Conservation (phyloP, 2,113 vertebrate species). For the Drymodes brunneopygia region DNA sequence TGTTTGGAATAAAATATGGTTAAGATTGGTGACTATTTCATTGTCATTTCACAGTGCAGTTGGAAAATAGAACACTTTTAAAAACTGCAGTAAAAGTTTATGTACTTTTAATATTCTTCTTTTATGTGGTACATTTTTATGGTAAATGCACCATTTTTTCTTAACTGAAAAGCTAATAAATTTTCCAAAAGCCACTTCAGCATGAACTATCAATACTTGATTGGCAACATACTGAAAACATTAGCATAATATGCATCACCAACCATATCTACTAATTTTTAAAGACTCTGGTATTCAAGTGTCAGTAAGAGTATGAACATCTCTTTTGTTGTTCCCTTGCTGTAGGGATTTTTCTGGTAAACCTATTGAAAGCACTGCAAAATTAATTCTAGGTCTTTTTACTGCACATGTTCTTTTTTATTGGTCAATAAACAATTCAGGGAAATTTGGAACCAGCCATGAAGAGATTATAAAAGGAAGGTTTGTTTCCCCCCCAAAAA, state of each 20-base stretch:
- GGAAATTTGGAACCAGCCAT: background rate
- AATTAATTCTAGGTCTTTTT: background rate
- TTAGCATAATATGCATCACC: background rate
- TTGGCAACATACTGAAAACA: background rate
- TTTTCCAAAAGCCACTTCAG: background rate
- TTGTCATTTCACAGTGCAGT: background rate
- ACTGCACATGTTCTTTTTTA: background rate
- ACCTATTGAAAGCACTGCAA: background rate
- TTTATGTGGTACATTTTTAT: background rate
- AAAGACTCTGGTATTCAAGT: background rate
- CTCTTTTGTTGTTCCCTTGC: accelerated
- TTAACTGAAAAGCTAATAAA: background rate
- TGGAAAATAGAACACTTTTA: background rate
- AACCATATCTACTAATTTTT: background rate
- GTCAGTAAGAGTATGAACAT: background rate
- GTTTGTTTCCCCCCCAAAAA: background rate
- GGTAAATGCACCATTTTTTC: background rate
- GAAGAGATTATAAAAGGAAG: background rate
- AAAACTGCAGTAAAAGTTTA: background rate
- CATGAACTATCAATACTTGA: background rate
- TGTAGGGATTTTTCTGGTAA: background rate
- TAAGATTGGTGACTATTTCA: background rate
- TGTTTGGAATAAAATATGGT: background rate
- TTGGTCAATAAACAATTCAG: conserved; percentile 27
- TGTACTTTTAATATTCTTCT: background rate